Base-by-base conservation (phyloP, 2,113 vertebrate genomes). In the Dendrocopos noguchii region DNA sequence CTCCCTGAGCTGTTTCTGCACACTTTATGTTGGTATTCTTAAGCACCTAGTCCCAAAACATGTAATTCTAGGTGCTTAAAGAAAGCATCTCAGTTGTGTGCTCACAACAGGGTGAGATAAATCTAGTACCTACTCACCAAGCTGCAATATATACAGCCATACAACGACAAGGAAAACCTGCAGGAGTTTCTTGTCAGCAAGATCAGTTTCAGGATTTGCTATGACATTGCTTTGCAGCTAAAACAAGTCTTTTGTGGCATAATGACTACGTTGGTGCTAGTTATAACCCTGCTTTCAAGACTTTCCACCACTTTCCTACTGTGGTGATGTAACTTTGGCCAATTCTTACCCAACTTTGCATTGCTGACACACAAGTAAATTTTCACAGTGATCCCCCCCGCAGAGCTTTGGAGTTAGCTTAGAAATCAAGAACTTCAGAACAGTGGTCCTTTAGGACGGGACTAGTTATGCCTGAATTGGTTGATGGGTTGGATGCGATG, bases 21-120 rank as follows among this genome's bases (percentile, higher is more conserved):
- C 27, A 10, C 4, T 21, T 0, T 65, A 16, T 1, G 1, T 3
- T 56, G 28, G 10, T 33, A 73, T 80, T 1, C 0, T 42, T 20
- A 84, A n/a, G 29, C 16, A 61, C 14, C 16, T 71, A 66, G 16
- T 2, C 11, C 5, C 1, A 4, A 55, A 34, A 24, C 19, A 36
- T 27, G 6, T 44, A 63, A 17, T 15, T 22, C 11, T n/a, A 27
- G 20, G 5, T 44, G 14, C 24, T 36, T 59, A 84, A 88, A 77
- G 52, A 31, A 63, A 84, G 6, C 0, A 0, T n/a, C 61, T 44
- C 15, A 25, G 5, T 34, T 64, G 15, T 10, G 4, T 29, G 31
- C 12, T 75, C 42, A 9, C 10, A 22, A 33, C 15, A 22, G 29
- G 6, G 3, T 90, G 39, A 24, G 27, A 71, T 79, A 52, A 77